phyloP scores from a whole-genome alignment of 2,113 vertebrate genomes.

The Cyanoderma ruficeps region DNA sequence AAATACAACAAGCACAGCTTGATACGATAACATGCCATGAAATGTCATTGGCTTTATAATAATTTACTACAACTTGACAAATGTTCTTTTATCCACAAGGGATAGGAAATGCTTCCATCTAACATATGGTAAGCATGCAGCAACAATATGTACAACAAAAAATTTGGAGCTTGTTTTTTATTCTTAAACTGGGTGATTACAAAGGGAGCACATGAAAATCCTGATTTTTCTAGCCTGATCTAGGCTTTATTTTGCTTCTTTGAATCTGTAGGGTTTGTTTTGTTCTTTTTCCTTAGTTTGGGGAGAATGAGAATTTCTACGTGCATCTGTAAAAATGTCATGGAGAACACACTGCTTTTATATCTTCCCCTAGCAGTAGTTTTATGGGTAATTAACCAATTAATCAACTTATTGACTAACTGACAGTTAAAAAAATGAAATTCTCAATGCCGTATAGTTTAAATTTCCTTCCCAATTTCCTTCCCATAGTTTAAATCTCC shows the following conservation, averaged over 20 bases:
- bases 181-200: background rate
- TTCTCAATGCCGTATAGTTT: background rate
- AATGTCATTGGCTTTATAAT: conserved; percentile 82
- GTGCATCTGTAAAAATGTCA: background rate
- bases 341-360: background rate
- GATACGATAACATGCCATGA: conserved; percentile 77
- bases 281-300: background rate
- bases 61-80: conserved; percentile 83
- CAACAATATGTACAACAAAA: conserved; percentile 80
- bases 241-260: background rate
- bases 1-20: conserved; percentile 85
- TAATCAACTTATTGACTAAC: background rate
- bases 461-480: background rate
- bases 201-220: background rate
- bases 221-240: background rate
- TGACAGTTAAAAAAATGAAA: background rate
- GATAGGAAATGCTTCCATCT: conserved; percentile 78
- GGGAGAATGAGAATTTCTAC: background rate
- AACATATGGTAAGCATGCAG: conserved; percentile 71
- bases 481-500: background rate
- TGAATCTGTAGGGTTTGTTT: background rate
- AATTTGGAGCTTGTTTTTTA: conserved; percentile 53
- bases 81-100: conserved; percentile 76
- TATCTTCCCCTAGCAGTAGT: background rate
- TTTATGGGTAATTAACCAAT: background rate